A percentile compares a stretch with the other conserved stretches of the same genome.
phyloP scores from a whole-genome alignment of 2,888 invertebrate species.

The Bellardia pandia region DNA sequence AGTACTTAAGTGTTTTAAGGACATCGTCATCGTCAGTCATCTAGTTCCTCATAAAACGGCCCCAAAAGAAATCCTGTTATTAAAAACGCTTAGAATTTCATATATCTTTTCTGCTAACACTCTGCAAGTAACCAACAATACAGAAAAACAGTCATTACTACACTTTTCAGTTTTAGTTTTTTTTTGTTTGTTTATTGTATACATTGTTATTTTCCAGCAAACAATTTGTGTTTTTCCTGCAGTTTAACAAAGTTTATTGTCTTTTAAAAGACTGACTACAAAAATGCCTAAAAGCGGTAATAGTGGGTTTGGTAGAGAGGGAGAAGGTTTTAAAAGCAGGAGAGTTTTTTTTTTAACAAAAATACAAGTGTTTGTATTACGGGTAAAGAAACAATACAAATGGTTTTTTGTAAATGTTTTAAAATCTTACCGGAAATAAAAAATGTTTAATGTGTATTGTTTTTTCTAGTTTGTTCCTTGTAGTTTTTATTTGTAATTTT shows the following conservation, averaged over 20 bases:
- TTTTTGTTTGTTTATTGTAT: constrained; percentile 22
- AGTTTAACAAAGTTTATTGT: constrained; percentile 52
- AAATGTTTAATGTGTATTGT: neutral
- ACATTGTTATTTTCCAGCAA: constrained; percentile 20
- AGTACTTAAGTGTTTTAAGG: constrained; percentile 66
- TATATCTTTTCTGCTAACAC: constrained; percentile 14
- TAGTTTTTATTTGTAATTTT: neutral
- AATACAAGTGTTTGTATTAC: constrained; percentile 42
- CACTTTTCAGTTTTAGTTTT: constrained; percentile 27
- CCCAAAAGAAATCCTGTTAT: constrained; percentile 31
- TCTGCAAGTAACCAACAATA: constrained; percentile 50
- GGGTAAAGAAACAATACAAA: constrained; percentile 32
- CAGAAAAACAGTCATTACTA: constrained; percentile 38
- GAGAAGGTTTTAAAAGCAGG: neutral
- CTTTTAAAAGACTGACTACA: neutral
- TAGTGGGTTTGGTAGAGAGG: neutral
- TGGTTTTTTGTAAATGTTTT: neutral
- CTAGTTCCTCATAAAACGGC: neutral
- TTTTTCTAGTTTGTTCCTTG: neutral
- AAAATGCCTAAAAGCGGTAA: neutral
- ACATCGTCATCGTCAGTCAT: constrained; percentile 41
- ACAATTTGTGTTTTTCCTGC: constrained; percentile 29
- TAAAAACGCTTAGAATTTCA: constrained; percentile 45
- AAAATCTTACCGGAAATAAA: neutral
- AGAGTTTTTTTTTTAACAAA: neutral